These are phyloP conservation scores for Cliona cf. orientalis DNA, from an alignment of 37 sponge, comb jelly and placozoan species.

Conservation along the genomic window DNA sequence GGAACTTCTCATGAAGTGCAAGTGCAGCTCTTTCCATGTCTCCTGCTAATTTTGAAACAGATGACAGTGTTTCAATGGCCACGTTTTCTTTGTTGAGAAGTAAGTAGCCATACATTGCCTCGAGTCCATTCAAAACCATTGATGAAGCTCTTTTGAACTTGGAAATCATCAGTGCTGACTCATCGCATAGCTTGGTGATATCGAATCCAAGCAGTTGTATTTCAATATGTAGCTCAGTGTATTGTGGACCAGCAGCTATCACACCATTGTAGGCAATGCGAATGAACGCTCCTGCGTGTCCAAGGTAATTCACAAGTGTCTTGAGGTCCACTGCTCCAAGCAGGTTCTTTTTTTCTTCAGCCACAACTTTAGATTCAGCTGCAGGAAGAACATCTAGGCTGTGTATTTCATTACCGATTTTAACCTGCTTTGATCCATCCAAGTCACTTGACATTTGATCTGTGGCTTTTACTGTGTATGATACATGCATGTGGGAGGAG, in stretches of 20 bases:
- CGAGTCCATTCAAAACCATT: slow-evolving; percentile 15
- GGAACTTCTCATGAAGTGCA: slow-evolving; percentile 11
- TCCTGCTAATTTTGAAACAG: slow-evolving; percentile 12
- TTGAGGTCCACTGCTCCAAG: slow-evolving; percentile 42
- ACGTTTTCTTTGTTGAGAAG: slow-evolving; percentile 39
- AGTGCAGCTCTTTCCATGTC: slow-evolving; percentile 49
- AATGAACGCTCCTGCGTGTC: slow-evolving; percentile 37
- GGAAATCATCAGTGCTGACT: slow-evolving; percentile 37
- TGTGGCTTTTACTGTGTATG: no score
- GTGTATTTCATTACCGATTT: not conserved
- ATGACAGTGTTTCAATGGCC: slow-evolving; percentile 33
- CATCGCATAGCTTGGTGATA: slow-evolving; percentile 50
- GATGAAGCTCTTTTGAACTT: slow-evolving; percentile 22
- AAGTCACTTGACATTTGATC: no score
- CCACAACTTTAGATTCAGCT: not conserved
- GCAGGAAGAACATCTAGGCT: not conserved
- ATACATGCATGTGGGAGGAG: no score
- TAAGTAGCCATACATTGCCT: slow-evolving; percentile 40
- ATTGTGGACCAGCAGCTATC: slow-evolving; percentile 5
- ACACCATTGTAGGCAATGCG: slow-evolving; percentile 45
- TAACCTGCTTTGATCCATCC: no score
- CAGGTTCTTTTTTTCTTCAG: not conserved
- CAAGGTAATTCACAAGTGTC: slow-evolving; percentile 40
- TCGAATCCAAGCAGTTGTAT: slow-evolving; percentile 43
- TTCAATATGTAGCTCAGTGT: slow-evolving; percentile 46